phyloP scores from a whole-genome alignment of 2,113 vertebrate genomes.

The Sphyrna mokarran region DNA sequence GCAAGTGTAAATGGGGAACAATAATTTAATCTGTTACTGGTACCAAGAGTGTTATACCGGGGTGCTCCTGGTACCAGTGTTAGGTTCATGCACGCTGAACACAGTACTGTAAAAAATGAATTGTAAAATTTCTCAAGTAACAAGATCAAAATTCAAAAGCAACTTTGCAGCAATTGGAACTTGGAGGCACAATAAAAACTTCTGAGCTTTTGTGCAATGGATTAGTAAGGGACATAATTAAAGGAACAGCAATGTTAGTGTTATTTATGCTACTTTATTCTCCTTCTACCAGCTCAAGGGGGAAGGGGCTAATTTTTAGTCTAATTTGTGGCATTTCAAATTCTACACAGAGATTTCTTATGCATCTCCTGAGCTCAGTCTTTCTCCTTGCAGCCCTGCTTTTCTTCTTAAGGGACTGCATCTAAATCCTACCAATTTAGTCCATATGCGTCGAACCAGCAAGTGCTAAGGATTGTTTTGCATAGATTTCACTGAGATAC shows the following conservation, averaged over 20 bases:
- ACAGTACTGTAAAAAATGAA: neutral
- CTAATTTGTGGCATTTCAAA: conserved; percentile 99
- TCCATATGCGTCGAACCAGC: conserved; percentile 77
- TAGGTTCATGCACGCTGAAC: neutral
- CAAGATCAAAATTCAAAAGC: conserved; percentile 27
- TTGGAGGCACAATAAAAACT: neutral
- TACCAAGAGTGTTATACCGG: neutral
- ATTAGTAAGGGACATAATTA: conserved; percentile 28
- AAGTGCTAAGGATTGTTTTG: conserved; percentile 67
- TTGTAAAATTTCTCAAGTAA: neutral
- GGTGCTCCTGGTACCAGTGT: neutral
- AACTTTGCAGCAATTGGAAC: conserved; percentile 28
- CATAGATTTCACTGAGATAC: conserved; percentile 90
- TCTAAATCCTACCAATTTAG: conserved; percentile 99
- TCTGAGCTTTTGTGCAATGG: conserved; percentile 1
- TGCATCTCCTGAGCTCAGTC: conserved; percentile 97
- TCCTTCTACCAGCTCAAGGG: conserved; percentile 73
- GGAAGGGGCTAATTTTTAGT: conserved; percentile 83
- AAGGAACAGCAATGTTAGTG: conserved; percentile 83
- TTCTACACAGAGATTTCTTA: conserved; percentile 97
- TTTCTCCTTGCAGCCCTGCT: conserved; percentile 74
- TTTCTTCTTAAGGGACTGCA: conserved; percentile 81
- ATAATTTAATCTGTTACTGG: neutral
- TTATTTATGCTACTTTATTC: conserved; percentile 99
- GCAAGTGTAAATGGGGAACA: neutral